A percentile compares a stretch with the other conserved stretches of the same genome.
phyloP scores from a whole-genome alignment of 2,888 invertebrate species.

The Brenthis ino region DNA sequence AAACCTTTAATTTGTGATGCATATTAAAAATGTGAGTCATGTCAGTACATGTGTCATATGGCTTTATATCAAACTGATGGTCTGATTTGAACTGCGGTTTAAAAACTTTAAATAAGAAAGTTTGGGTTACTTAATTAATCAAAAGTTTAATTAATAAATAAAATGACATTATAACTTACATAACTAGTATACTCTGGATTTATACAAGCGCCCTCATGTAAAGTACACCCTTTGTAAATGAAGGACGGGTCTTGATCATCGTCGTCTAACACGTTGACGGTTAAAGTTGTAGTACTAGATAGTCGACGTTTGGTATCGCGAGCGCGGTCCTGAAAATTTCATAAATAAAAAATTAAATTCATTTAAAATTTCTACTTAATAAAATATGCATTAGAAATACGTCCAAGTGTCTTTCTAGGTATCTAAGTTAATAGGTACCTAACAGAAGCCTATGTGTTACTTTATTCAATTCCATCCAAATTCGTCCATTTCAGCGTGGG shows the following conservation, averaged over 20 bases:
- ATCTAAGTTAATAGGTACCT: no score
- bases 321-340: conserved; percentile 88
- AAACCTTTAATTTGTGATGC: no score
- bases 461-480: no score
- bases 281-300: conserved; percentile 92
- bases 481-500: no score
- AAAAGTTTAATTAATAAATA: neutral
- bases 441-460: no score
- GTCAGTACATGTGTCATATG: no score
- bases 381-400: neutral
- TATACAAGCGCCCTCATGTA: conserved; percentile 91
- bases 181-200: conserved; percentile 93
- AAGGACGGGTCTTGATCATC: conserved; percentile 96
- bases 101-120: no score
- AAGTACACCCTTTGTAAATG: conserved; percentile 92
- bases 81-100: no score
- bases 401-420: neutral
- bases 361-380: conserved; percentile 28
- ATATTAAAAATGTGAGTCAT: no score
- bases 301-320: conserved; percentile 88
- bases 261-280: conserved; percentile 92
- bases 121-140: neutral
- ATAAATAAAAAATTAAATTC: no score
- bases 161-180: conserved; percentile 76
- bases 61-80: no score